Evolutionary conservation across 2,113 vertebrate genomes (phyloP), one percentile per base, ranked within the genome.

Genomic region (Amia ocellicauda): DNA sequence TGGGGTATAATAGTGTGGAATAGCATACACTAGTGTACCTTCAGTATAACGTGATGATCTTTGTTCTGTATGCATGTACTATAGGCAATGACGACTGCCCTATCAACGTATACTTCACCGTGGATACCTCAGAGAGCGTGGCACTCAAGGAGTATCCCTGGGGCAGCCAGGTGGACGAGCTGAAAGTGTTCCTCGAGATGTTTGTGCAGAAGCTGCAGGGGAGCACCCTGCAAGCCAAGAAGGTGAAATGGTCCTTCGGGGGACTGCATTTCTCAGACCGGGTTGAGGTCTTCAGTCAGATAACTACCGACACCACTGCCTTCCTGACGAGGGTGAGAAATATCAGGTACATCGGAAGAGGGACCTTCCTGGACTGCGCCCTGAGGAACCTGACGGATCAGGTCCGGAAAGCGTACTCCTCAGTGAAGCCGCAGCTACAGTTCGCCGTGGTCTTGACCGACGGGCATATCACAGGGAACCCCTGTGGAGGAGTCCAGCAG

Each of bases 291-390:
- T 69, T 74, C 63, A 75, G 63, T 47, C 45, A 36, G 40, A 19
- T 75, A 3, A 66, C 63, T 45, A 65, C 51, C 14, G 42, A 71
- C 14, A 24, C 42, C 1, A 17, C 63, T 7, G 2, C 11, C 3
- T 71, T 75, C 26, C 64, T 69, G 10, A 24, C 19, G 11, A 50
- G 41, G 24, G 20, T 42, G 7, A 65, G 55, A 7, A 23, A 31
- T 7, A 36, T 75, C 23, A 58, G 59, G 3, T 69, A 63, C 45
- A 71, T 69, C 14, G 73, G 63, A 7, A 51, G 66, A 1, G 69
- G 66, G 3, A 71, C 73, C 17, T 66, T 63, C 61, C 52, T 75
- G 24, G 73, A 75, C 64, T 75, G 73, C 49, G 69, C 73, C 61
- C 50, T 75, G 53, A 66, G 57, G 47, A 68, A 64, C 36, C 60